Evolutionary conservation across 2,797 vertebrate genomes (phyloP).

Genomic region (Ctenochaetus hawaiiensis): DNA sequence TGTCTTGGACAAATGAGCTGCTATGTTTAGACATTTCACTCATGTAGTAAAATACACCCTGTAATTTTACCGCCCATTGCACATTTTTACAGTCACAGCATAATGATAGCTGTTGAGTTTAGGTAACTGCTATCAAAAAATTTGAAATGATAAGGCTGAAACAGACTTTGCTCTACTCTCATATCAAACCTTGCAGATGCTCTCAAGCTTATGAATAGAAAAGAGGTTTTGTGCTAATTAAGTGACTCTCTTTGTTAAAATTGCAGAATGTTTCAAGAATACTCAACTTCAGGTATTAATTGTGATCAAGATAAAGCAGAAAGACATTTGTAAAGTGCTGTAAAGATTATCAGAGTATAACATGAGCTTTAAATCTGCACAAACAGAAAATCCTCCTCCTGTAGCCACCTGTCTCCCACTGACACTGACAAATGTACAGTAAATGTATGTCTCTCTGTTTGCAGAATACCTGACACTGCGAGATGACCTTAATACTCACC

Average conservation of each 20-base stretch:
- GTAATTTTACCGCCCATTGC: no score
- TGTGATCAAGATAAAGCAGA: neutral
- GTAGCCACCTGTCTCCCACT: conserved; percentile 14
- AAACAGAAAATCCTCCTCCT: conserved; percentile 6
- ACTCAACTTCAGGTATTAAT: neutral
- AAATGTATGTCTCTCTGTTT: conserved; percentile 9
- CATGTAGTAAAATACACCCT: no score
- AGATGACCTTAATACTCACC: conserved; percentile 49
- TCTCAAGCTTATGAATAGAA: no score
- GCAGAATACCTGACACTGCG: conserved; percentile 24
- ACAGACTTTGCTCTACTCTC: no score
- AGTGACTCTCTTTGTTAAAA: no score
- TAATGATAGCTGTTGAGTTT: neutral
- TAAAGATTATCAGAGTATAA: neutral
- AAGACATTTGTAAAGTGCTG: neutral
- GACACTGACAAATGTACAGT: conserved; percentile 63
- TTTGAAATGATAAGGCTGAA: no score
- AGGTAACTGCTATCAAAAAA: neutral
- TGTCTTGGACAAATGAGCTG: no score
- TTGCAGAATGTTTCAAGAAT: no score
- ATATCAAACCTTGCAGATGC: no score
- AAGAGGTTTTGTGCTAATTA: no score
- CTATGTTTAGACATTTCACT: no score
- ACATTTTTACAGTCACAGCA: neutral
- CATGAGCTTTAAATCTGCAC: conserved; percentile 17